Percentiles rank a stretch among this genome's conserved stretches.
Conservation (phyloP, 2,113 vertebrate species). For the Carassius carassius region DNA sequence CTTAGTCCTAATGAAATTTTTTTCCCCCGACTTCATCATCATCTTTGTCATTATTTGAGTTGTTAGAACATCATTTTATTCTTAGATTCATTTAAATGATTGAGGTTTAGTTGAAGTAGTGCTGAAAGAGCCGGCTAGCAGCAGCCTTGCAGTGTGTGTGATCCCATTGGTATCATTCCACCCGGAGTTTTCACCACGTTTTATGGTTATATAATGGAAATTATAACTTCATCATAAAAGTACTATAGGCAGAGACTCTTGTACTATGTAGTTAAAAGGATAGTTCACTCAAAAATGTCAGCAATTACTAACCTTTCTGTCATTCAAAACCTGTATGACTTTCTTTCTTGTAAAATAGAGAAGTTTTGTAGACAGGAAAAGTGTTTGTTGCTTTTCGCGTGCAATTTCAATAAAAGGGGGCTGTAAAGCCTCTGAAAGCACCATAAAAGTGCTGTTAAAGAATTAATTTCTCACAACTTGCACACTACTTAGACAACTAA, state of each 20-base stretch:
- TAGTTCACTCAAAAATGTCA: not conserved
- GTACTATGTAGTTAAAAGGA: not conserved
- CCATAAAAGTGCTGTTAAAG: not conserved
- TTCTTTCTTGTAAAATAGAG: not conserved
- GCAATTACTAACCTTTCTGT: not conserved
- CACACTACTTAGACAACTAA: not conserved
- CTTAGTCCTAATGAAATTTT: not conserved
- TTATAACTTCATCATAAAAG: not conserved
- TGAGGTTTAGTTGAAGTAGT: not conserved
- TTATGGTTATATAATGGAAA: slow-evolving; percentile 25
- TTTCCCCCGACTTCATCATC: not conserved
- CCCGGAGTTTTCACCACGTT: not conserved
- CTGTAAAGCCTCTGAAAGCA: not conserved
- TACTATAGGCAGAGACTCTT: not conserved
- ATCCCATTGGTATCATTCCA: not conserved
- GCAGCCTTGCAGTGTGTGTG: not conserved
- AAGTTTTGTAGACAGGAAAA: not conserved
- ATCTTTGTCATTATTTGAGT: not conserved
- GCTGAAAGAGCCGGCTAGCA: not conserved
- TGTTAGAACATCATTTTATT: not conserved
- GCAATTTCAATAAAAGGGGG: not conserved
- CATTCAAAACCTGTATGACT: not conserved
- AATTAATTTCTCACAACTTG: not conserved
- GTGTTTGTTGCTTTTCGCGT: not conserved
- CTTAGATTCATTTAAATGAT: not conserved